A percentile compares a stretch with the other conserved stretches of the same genome.
These are phyloP conservation scores for Acanthococcus lagerstroemiae DNA, from an alignment of 2,888 invertebrate species.

Conservation along the genomic window DNA sequence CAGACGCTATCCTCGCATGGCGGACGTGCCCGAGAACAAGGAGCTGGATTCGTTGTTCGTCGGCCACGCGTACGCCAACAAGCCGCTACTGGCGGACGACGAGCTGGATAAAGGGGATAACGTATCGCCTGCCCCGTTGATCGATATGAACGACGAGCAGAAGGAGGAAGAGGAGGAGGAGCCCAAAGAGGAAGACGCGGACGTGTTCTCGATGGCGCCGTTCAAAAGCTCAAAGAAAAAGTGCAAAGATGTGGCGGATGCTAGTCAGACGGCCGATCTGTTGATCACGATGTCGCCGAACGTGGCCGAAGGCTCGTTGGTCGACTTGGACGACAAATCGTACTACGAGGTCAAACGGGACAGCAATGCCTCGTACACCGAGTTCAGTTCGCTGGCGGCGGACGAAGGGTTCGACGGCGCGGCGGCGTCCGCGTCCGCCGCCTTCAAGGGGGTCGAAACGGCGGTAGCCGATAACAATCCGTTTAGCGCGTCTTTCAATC, in stretches of 20 bases:
- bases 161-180: background rate
- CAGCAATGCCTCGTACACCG: background rate
- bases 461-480: slow-evolving; percentile 19
- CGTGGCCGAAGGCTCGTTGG: slow-evolving; percentile 12
- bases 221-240: slow-evolving; percentile 41
- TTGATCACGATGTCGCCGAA: slow-evolving; percentile 21
- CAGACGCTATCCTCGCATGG: slow-evolving; percentile 11
- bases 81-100: slow-evolving; percentile 63
- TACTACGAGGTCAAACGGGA: no score
- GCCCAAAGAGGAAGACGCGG: slow-evolving; percentile 40
- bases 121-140: slow-evolving; percentile 34
- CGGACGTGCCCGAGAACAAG: slow-evolving; percentile 36
- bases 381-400: slow-evolving; percentile 1
- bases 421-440: background rate
- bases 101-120: slow-evolving; percentile 53
- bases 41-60: slow-evolving; percentile 54
- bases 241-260: background rate
- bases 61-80: slow-evolving; percentile 62
- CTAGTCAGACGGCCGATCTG: slow-evolving; percentile 25
- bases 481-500: slow-evolving; percentile 19
- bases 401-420: background rate
- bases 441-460: background rate
- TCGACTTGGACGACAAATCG: slow-evolving; percentile 10
- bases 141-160: slow-evolving; percentile 32
- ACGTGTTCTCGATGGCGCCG: slow-evolving; percentile 62